A percentile compares a stretch with the other conserved stretches of the same genome.
Evolutionary conservation across 2,113 vertebrate genomes (phyloP).

Genomic region (Podiceps cristatus): DNA sequence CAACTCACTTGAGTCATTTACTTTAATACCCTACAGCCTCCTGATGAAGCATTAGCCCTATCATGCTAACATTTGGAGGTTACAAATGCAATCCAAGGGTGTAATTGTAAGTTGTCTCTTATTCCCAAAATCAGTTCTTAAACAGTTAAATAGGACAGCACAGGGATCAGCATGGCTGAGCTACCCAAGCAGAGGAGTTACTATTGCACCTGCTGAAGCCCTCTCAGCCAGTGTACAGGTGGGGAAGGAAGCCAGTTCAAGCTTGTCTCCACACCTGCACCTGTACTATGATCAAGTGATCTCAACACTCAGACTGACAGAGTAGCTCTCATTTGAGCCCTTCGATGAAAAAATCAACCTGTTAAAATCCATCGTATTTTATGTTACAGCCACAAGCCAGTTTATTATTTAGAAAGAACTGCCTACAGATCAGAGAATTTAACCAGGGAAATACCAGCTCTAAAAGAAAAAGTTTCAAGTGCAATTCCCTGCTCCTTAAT

Average conservation of each 20-base stretch:
- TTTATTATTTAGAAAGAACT: neutral
- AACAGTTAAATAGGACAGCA: neutral
- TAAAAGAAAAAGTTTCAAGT: neutral
- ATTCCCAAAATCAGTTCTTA: neutral
- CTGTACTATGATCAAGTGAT: neutral
- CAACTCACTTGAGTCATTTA: neutral
- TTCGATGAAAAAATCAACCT: neutral
- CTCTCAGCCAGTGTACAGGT: neutral
- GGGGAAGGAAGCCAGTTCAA: neutral
- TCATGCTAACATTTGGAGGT: neutral
- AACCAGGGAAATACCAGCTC: neutral
- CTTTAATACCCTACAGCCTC: neutral
- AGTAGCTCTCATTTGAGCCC: neutral
- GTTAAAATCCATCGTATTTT: neutral
- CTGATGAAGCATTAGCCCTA: neutral
- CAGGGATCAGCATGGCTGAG: neutral
- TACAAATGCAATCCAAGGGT: neutral
- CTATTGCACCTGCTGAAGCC: neutral
- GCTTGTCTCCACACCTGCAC: rapidly evolving
- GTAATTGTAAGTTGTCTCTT: rapidly evolving
- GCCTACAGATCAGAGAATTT: neutral
- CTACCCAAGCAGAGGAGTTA: neutral
- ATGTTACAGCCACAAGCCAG: neutral
- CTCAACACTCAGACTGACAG: neutral
- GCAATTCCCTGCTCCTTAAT: neutral